Conservation (phyloP, 2,113 vertebrate genomes). For the Phylloscopus trochilus region DNA sequence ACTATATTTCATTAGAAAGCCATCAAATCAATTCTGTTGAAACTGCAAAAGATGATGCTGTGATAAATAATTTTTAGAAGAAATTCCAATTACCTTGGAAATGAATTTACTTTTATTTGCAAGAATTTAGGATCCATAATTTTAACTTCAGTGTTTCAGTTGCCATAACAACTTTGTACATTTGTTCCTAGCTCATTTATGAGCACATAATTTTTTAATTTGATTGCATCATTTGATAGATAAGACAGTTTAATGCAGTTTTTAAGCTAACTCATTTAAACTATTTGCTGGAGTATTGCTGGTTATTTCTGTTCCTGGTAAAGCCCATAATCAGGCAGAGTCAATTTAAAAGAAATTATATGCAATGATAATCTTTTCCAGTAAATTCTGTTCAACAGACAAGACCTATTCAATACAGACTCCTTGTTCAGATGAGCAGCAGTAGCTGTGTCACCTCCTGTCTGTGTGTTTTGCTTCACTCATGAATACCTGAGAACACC, state of each 20-base stretch:
- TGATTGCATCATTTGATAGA: conserved; percentile 45
- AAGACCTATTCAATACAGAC: neutral
- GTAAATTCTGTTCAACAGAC: neutral
- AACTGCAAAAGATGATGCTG: conserved; percentile 12
- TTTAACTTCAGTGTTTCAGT: conserved; percentile 28
- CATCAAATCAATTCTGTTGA: conserved; percentile 27
- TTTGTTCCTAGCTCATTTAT: conserved; percentile 34
- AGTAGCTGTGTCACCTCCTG: neutral
- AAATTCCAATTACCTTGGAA: conserved; percentile 43
- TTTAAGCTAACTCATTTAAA: conserved; percentile 47
- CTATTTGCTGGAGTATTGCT: conserved; percentile 28
- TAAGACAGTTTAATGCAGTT: conserved; percentile 38
- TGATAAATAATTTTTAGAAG: conserved; percentile 41
- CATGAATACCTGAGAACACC: neutral
- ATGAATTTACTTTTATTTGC: conserved; percentile 47
- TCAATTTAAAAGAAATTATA: conserved; percentile 44
- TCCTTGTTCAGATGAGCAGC: neutral
- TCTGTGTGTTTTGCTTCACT: neutral
- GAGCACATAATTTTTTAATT: conserved; percentile 50
- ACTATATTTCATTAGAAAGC: conserved; percentile 44
- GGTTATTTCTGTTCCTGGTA: conserved; percentile 43
- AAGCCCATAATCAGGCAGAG: conserved; percentile 8
- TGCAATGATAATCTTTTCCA: neutral
- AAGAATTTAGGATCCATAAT: conserved; percentile 33
- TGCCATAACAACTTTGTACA: conserved; percentile 43